Conservation (phyloP, 53 echinoderm and acorn worm species). For the Temnopleurus reevesii region DNA sequence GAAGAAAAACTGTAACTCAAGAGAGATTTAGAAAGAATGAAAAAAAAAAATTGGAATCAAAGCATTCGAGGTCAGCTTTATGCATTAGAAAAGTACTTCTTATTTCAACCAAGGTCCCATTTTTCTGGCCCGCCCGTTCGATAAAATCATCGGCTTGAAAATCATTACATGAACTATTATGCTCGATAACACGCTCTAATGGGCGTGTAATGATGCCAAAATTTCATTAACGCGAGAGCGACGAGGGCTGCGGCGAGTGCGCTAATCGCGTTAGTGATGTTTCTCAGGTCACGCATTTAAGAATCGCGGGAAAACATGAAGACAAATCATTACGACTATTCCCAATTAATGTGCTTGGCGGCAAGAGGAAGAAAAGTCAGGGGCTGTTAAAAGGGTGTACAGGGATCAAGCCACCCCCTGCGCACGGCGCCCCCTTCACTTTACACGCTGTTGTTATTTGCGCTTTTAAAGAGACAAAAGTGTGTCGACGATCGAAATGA, state of each 20-base stretch:
- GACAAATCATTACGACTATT: background rate
- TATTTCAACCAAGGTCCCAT: too few species aligned
- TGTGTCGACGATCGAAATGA: too few species aligned
- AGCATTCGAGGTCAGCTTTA: too few species aligned
- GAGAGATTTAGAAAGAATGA: too few species aligned
- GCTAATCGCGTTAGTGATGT: background rate
- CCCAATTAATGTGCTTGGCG: background rate
- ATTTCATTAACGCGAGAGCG: background rate
- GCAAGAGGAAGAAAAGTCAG: background rate
- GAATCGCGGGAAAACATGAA: background rate
- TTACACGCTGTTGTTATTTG: too few species aligned
- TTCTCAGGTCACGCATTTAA: slow-evolving; percentile 9
- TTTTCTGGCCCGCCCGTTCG: slow-evolving; percentile 36
- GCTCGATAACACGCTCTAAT: slow-evolving; percentile 4
- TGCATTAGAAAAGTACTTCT: too few species aligned
- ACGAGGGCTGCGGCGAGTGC: background rate
- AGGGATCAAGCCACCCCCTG: too few species aligned
- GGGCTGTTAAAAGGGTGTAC: background rate
- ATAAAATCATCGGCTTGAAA: background rate
- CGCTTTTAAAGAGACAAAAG: too few species aligned
- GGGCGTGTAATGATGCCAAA: slow-evolving; percentile 17
- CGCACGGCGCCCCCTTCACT: too few species aligned
- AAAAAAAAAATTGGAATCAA: too few species aligned
- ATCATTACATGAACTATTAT: slow-evolving; percentile 12
- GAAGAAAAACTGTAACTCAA: too few species aligned